Percentiles rank a stretch among this genome's conserved stretches.
These are phyloP conservation scores for Proteles cristata DNA, from an alignment of 2,113 vertebrate genomes.

Conservation along the genomic window DNA sequence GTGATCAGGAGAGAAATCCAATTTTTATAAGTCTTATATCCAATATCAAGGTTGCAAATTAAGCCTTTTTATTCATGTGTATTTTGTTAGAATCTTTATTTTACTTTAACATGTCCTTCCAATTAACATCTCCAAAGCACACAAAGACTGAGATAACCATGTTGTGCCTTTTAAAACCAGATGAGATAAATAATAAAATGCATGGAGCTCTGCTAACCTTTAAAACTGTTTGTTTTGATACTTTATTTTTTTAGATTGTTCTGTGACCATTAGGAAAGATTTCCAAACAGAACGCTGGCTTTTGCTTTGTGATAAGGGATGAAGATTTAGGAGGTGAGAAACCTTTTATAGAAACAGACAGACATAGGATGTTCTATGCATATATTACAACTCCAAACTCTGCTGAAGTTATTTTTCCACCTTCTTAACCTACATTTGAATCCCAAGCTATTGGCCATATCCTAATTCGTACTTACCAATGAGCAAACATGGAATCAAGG, in stretches of 20 bases:
- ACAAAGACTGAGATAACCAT: neutral
- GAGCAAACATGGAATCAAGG: conserved; percentile 60
- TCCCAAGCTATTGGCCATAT: neutral
- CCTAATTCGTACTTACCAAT: conserved; percentile 69
- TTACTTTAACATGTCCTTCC: neutral
- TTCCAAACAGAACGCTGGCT: conserved; percentile 5
- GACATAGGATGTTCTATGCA: neutral
- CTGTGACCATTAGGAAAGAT: neutral
- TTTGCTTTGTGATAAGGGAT: neutral
- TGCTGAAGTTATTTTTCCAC: conserved; percentile 34
- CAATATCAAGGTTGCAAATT: conserved; percentile 28
- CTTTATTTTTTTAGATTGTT: conserved; percentile 36
- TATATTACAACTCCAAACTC: conserved; percentile 11
- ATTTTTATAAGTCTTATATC: conserved; percentile 8
- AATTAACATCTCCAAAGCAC: neutral
- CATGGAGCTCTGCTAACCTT: conserved; percentile 1
- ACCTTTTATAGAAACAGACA: conserved; percentile 2
- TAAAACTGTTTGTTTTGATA: neutral
- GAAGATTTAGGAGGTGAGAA: neutral
- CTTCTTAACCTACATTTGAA: conserved; percentile 28
- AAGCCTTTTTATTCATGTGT: neutral
- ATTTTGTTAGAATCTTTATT: conserved; percentile 32
- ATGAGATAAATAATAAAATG: conserved; percentile 54
- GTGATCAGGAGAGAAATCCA: conserved; percentile 21
- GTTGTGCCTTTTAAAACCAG: conserved; percentile 24